Base-by-base conservation (phyloP, 2,113 vertebrate species). In the Thamnaconus septentrionalis region DNA sequence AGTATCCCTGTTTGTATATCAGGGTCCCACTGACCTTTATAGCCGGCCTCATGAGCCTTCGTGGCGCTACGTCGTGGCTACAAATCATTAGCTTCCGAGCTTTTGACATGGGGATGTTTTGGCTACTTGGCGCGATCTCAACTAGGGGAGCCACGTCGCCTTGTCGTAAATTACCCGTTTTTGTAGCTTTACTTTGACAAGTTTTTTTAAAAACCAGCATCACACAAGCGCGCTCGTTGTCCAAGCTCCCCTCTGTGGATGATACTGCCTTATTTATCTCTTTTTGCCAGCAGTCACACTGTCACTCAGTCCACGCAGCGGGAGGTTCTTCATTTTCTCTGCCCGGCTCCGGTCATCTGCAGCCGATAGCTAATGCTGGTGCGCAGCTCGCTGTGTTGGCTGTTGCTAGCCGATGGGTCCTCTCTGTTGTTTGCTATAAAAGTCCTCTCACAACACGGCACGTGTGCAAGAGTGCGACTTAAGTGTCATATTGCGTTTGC, bases 211-310 rank as follows among this genome's bases (percentile, higher is more conserved):
- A 31, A 31, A 31, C 18, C 1, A 31, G 18, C 44, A 45, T 3
- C 48, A 18, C 49, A 53, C 1, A 10, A 45, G 45, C 51, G 0
- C 56, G 41, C 48, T 55, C 60, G 46, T 41, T n/a, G 7, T 61
- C 65, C 49, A 5, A 4, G 59, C 48, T 3, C 4, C 53, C 62
- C 52, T 55, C 72, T 50, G 69, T 59, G 62, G 73, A 61, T 66
- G 41, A 67, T 61, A 10, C 6, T 43, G 69, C 68, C 61, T 75
- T 75, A 78, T 80, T 78, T 75, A 75, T 75, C 59, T 12, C 58
- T 0, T 0, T 6, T 56, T 45, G 65, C 75, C 65, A 39, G 71
- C 50, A 51, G 71, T 60, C 64, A 53, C 53, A 31, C 44, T 73
- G 75, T 78, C 81, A 80, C 44, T 83, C 77, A 67, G 3, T 8